Conservation (phyloP, 2,113 vertebrate genomes). For the Arenaria interpres region DNA sequence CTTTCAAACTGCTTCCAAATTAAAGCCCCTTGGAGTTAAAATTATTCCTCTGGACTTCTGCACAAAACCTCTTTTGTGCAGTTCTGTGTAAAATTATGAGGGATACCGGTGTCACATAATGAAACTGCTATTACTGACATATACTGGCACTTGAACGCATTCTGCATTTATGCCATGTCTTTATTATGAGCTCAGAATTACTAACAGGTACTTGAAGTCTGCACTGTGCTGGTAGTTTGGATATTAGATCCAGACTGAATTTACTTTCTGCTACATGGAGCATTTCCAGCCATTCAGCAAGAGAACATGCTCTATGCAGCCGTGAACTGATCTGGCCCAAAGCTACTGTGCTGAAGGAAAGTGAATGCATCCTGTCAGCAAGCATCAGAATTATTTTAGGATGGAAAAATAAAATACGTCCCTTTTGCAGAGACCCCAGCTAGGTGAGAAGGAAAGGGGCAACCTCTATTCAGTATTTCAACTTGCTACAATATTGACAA, state of each 20-base stretch:
- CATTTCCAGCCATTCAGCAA: background rate
- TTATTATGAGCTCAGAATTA: background rate
- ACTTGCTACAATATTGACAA: background rate
- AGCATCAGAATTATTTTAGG: background rate
- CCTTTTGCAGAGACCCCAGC: background rate
- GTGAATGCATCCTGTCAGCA: background rate
- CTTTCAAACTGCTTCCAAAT: background rate
- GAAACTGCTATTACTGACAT: background rate
- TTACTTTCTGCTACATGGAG: background rate
- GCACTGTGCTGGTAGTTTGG: background rate
- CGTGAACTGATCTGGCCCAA: background rate
- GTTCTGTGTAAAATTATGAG: background rate
- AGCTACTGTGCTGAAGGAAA: background rate
- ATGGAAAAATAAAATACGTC: background rate
- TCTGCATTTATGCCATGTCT: background rate
- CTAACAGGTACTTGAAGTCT: background rate
- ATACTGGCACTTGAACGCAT: background rate
- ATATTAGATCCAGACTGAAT: background rate
- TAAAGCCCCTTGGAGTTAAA: background rate
- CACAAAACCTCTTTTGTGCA: background rate
- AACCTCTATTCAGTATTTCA: background rate
- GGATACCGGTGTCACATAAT: accelerated
- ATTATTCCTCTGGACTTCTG: background rate
- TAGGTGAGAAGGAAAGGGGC: background rate
- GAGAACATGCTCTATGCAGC: background rate